phyloP scores from a whole-genome alignment of 2,888 invertebrate genomes.

The Ischnura elegans region DNA sequence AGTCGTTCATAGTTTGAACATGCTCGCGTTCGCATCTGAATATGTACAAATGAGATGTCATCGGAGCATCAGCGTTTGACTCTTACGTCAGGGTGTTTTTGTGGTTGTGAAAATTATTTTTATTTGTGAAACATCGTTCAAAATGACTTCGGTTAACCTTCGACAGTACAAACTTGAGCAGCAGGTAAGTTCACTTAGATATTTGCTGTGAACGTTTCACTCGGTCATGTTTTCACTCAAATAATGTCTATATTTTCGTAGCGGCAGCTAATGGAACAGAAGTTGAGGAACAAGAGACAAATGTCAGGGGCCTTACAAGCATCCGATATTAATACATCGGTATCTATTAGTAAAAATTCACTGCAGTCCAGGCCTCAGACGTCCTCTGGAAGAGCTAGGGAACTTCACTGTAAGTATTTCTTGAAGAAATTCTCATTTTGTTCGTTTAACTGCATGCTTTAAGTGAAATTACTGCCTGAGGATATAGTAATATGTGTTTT shows the following conservation, averaged over 20 bases:
- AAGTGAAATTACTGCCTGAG: neutral
- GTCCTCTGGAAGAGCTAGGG: constrained; percentile 78
- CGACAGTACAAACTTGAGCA: constrained; percentile 93
- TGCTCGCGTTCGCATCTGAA: neutral
- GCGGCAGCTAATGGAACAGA: constrained; percentile 93
- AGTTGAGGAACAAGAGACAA: constrained; percentile 92
- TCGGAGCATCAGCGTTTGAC: constrained; percentile 8
- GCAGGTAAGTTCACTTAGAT: constrained; percentile 83
- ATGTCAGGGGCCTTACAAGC: constrained; percentile 93
- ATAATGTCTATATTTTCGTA: constrained; percentile 76
- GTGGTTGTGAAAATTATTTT: constrained; percentile 47
- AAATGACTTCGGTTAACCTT: constrained; percentile 78
- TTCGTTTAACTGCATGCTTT: too few species aligned
- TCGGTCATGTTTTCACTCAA: neutral
- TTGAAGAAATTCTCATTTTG: neutral
- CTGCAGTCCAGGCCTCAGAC: constrained; percentile 70
- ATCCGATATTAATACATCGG: constrained; percentile 83
- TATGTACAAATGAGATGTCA: constrained; percentile 43
- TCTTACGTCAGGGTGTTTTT: constrained; percentile 22
- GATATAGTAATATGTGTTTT: too few species aligned
- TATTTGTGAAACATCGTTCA: constrained; percentile 13
- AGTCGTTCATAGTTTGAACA: constrained; percentile 37
- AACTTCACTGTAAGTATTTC: constrained; percentile 82
- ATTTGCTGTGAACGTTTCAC: constrained; percentile 1
- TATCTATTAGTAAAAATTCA: constrained; percentile 69